A percentile compares a stretch with the other conserved stretches of the same genome.
These are phyloP conservation scores for Micromussa lordhowensis DNA, from an alignment of 92 coral and sea anemone species.

Conservation along the genomic window DNA sequence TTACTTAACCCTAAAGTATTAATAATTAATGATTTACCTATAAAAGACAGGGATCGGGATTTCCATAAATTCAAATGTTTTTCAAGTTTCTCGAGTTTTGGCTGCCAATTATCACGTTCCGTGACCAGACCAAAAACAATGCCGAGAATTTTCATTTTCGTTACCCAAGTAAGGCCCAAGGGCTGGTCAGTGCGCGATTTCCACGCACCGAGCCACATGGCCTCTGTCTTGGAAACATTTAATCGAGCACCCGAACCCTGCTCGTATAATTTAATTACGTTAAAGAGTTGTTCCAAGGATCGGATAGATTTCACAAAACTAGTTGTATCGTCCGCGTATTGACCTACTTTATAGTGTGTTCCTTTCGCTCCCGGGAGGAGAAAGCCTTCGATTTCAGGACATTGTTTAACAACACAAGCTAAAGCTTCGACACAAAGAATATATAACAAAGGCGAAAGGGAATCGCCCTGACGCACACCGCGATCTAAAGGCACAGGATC, in stretches of 20 bases:
- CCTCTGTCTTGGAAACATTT: constrained; percentile 3
- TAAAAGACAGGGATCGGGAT: constrained; percentile 17
- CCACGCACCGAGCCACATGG: constrained; percentile 42
- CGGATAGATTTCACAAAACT: neutral
- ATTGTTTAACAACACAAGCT: neutral
- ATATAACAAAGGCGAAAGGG: constrained; percentile 26
- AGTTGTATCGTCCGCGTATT: constrained; percentile 39
- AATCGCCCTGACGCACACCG: constrained; percentile 21
- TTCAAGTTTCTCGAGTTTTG: constrained; percentile 22
- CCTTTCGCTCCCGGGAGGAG: constrained; percentile 1
- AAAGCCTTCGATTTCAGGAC: neutral
- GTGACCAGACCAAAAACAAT: neutral
- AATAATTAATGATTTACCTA: constrained; percentile 18
- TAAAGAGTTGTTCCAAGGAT: neutral
- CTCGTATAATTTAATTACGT: neutral
- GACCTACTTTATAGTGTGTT: neutral
- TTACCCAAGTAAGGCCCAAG: constrained; percentile 45
- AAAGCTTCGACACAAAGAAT: neutral
- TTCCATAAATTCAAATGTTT: constrained; percentile 23
- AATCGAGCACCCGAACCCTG: constrained; percentile 32
- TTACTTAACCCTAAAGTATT: constrained; percentile 25
- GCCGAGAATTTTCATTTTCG: neutral
- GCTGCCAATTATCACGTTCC: constrained; percentile 27
- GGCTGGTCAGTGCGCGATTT: neutral
- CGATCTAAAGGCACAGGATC: neutral